These are phyloP conservation scores for Panthera leo DNA, from an alignment of 2,113 vertebrate species.

Conservation along the genomic window DNA sequence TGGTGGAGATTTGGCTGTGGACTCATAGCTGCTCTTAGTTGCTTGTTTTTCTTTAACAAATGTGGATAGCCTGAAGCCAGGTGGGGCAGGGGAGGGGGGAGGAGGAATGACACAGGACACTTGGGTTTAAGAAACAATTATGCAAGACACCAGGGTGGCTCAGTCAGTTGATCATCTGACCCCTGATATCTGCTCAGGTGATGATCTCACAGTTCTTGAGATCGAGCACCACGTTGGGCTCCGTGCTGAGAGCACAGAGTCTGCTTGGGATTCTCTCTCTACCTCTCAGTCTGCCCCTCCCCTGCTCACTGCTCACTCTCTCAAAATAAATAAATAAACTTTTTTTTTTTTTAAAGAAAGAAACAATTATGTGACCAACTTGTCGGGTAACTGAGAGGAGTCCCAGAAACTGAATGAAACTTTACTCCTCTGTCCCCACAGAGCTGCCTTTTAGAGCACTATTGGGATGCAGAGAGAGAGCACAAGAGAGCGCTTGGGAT, in stretches of 20 bases:
- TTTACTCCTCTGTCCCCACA: neutral
- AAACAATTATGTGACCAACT: neutral
- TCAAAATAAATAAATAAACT: too few species aligned
- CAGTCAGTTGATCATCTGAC: too few species aligned
- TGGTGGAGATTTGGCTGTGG: neutral
- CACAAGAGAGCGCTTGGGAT: neutral
- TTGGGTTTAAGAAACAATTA: neutral
- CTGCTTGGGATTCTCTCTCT: too few species aligned
- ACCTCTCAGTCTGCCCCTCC: too few species aligned
- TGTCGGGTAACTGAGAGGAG: neutral
- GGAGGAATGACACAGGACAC: neutral
- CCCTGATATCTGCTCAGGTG: too few species aligned
- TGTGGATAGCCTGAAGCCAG: neutral
- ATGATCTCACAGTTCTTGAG: too few species aligned
- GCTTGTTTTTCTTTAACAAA: conserved; percentile 16
- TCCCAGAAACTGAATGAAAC: neutral
- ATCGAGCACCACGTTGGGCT: too few species aligned
- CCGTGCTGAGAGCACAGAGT: too few species aligned
- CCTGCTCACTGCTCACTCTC: too few species aligned
- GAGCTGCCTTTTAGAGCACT: neutral
- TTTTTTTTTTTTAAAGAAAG: neutral
- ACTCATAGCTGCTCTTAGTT: neutral
- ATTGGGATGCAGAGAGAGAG: neutral
- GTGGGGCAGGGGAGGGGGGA: too few species aligned
- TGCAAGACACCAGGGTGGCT: too few species aligned